These are phyloP conservation scores for Drosophila pseudoananassae DNA, from an alignment of 1,140 invertebrate genomes.

Conservation along the genomic window DNA sequence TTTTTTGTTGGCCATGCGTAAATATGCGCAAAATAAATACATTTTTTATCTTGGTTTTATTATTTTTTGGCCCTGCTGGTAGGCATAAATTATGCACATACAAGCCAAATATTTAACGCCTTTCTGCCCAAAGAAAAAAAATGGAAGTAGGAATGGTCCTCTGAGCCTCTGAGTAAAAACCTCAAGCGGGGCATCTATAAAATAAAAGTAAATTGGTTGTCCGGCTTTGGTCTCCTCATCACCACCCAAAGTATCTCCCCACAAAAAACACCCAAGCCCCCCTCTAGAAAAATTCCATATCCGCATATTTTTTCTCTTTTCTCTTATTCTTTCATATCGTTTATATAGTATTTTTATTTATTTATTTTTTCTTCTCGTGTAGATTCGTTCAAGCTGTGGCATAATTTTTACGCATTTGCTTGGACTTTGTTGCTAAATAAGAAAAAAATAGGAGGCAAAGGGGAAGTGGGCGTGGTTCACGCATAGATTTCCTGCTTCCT, in stretches of 20 bases:
- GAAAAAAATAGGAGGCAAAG: slow-evolving; percentile 1
- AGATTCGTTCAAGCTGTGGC: slow-evolving; percentile 60
- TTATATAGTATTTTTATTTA: slow-evolving; percentile 12
- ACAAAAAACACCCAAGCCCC: background rate
- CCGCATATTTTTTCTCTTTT: slow-evolving; percentile 27
- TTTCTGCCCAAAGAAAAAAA: slow-evolving; percentile 27
- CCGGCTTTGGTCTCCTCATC: slow-evolving; percentile 38
- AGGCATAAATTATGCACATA: slow-evolving; percentile 59
- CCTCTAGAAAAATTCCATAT: slow-evolving; percentile 3
- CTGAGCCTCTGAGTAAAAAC: slow-evolving; percentile 20
- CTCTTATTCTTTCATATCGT: background rate
- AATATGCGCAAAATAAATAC: slow-evolving; percentile 65
- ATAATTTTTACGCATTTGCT: slow-evolving; percentile 68
- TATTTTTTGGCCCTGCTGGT: slow-evolving; percentile 39
- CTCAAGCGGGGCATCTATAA: slow-evolving; percentile 45
- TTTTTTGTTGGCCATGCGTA: slow-evolving; percentile 43
- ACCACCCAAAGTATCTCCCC: background rate
- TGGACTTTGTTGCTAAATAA: slow-evolving; percentile 27
- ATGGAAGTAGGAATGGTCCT: too few relatives aligned
- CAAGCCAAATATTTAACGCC: slow-evolving; percentile 61
- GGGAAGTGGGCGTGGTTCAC: slow-evolving; percentile 34
- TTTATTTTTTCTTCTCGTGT: slow-evolving; percentile 28
- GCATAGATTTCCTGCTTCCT: slow-evolving; percentile 39
- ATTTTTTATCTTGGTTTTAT: slow-evolving; percentile 50
- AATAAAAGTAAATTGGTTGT: slow-evolving; percentile 68